Percentiles rank a stretch among this genome's conserved stretches.
Evolutionary conservation across 2,888 invertebrate genomes (phyloP).

Genomic region (Drosophila histrio): DNA sequence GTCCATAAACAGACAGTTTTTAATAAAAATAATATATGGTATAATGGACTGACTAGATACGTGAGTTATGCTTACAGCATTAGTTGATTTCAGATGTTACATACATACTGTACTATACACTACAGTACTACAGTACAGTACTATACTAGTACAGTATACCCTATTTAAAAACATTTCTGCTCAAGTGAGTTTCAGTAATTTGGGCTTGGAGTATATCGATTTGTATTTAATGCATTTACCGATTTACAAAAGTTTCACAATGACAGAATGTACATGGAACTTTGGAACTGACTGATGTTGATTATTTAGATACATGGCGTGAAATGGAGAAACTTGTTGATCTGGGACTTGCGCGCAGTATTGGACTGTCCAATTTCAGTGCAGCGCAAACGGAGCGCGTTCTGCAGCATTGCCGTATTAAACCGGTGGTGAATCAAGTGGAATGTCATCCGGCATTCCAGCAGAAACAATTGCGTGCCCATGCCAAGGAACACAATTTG

Average conservation of each 20-base stretch:
- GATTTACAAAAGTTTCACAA: slow-evolving; percentile 86
- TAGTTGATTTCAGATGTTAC: not conserved
- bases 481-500: slow-evolving; percentile 87
- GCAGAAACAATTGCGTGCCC: slow-evolving; percentile 86
- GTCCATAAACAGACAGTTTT: too few relatives aligned
- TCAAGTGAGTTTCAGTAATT: slow-evolving; percentile 86
- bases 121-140: too few relatives aligned
- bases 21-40: not conserved
- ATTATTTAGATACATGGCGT: slow-evolving; percentile 83
- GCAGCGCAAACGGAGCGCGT: slow-evolving; percentile 81
- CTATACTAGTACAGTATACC: not conserved
- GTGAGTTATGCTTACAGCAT: not conserved
- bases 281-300: slow-evolving; percentile 76
- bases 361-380: slow-evolving; percentile 83
- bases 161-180: not conserved
- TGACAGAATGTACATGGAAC: slow-evolving; percentile 84
- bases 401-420: slow-evolving; percentile 78
- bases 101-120: not conserved
- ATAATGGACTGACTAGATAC: not conserved
- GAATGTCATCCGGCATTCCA: slow-evolving; percentile 83
- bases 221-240: slow-evolving; percentile 94
- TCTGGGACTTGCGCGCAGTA: slow-evolving; percentile 77
- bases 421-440: slow-evolving; percentile 83
- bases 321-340: slow-evolving; percentile 83
- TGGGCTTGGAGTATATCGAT: slow-evolving; percentile 91